Percentiles rank a stretch among this genome's conserved stretches.
Evolutionary conservation across 2,113 vertebrate genomes (phyloP).

Genomic region (Cettia cetti): DNA sequence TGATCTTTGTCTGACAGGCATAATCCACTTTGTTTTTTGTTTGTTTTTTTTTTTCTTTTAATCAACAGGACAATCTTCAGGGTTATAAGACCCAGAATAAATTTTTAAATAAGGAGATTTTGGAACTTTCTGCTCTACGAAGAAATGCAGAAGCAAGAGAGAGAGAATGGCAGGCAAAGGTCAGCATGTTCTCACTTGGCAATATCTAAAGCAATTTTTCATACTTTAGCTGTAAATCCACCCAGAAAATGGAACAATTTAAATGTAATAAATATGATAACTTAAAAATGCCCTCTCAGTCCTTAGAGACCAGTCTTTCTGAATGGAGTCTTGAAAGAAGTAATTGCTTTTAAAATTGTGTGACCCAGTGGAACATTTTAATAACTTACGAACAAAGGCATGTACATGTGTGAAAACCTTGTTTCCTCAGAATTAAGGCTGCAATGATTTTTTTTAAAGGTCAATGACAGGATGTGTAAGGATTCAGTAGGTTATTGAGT

Average conservation of each 20-base stretch:
- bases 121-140: slow-evolving; percentile 90
- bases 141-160: slow-evolving; percentile 89
- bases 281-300: background rate
- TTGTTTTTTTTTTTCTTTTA: background rate
- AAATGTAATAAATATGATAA: background rate
- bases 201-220: background rate
- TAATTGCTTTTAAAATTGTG: background rate
- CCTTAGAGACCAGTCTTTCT: background rate
- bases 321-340: background rate
- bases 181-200: slow-evolving; percentile 36
- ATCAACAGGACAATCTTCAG: slow-evolving; percentile 88
- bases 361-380: background rate
- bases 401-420: background rate
- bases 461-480: background rate
- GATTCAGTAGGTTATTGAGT: background rate
- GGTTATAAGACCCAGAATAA: slow-evolving; percentile 97
- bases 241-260: background rate
- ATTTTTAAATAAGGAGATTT: slow-evolving; percentile 97
- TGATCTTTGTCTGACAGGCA: background rate
- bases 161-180: slow-evolving; percentile 88
- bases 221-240: background rate
- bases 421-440: background rate
- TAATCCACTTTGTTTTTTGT: background rate
- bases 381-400: background rate
- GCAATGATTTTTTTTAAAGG: background rate